These are phyloP conservation scores for Euthynnus affinis DNA, from an alignment of 2,797 vertebrate genomes.

Conservation along the genomic window DNA sequence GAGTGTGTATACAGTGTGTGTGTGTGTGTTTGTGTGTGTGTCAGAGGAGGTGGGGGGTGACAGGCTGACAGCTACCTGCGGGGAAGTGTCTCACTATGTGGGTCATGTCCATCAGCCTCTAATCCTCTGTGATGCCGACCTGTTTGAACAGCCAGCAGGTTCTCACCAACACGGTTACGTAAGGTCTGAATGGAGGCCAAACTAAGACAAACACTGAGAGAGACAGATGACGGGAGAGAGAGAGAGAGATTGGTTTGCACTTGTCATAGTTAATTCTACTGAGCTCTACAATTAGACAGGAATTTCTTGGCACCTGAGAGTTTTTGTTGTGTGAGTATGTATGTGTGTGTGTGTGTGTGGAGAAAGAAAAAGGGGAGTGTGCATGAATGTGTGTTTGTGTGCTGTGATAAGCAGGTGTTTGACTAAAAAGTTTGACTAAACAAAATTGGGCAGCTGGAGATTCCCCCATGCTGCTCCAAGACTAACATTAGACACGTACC, in stretches of 20 bases:
- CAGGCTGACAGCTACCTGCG: slow-evolving; percentile 58
- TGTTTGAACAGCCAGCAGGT: slow-evolving; percentile 85
- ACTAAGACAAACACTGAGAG: slow-evolving; percentile 60
- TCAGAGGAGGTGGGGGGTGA: slow-evolving; percentile 26
- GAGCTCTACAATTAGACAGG: slow-evolving; percentile 72
- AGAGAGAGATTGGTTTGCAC: slow-evolving; percentile 64
- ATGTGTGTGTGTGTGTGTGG: background rate
- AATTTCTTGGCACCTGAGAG: slow-evolving; percentile 69
- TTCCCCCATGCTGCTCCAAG: slow-evolving; percentile 65
- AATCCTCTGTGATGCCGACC: slow-evolving; percentile 74
- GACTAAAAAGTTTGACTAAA: slow-evolving; percentile 54
- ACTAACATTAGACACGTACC: slow-evolving; percentile 56
- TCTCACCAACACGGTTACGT: slow-evolving; percentile 80
- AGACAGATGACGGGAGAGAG: slow-evolving; percentile 29
- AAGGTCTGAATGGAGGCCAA: slow-evolving; percentile 70
- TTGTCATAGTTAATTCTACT: slow-evolving; percentile 72
- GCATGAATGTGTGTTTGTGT: slow-evolving; percentile 10
- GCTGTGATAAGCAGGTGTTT: slow-evolving; percentile 58
- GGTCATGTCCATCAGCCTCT: slow-evolving; percentile 70
- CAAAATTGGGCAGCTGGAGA: slow-evolving; percentile 65
- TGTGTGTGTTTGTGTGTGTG: slow-evolving; percentile 15
- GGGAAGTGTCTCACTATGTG: slow-evolving; percentile 70
- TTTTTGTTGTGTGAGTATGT: slow-evolving; percentile 37
- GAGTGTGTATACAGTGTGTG: slow-evolving; percentile 16
- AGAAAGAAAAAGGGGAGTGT: slow-evolving; percentile 6